Base-by-base conservation (phyloP, 2,888 invertebrate species). In the Melinopterus prodromus region DNA sequence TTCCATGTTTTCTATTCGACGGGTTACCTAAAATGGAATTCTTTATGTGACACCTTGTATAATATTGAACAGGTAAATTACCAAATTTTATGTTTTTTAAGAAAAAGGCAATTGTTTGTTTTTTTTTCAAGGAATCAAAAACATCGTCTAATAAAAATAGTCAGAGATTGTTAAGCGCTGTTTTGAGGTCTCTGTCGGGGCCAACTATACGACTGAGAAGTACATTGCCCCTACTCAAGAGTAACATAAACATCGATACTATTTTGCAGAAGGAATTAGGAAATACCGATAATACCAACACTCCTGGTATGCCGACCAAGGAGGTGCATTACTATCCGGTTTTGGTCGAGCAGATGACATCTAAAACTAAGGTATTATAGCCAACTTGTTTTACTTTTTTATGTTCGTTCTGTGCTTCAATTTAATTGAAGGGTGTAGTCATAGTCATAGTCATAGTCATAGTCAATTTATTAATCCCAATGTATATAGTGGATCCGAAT, bases 1-100 rank as follows among this genome's bases (percentile, higher is more conserved):
- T 99, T 98, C 87, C 97, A 98, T 89, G 97, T 97, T 0, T 99
- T 99, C 90, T 98, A 97, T 89, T 98, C 99, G 0, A 98, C 98
- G 0, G 96, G 97, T 0, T 94, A 94, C 78, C 90, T 98, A 77
- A 98, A 98, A 88, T 98, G 98, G 98, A 95, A 95, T 83, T 96
- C 96, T 86, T 90, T 99, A 0, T 97, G 98, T 88, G 96, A 96
- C 85, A 89, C 97, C 81, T 90, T 97, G n/a, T 91, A 92, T 37
- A 92, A 94, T 87, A 92, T 93, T 86, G 92, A 93, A 81, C 94
- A 93, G 90, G 94, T 94, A 90, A 84, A 81, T 79, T 78, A 26
- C 3, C 26, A 26, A 26, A 26, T 26, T 26, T 26, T 26, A 3
- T 26, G 16, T n/a, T 26, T 26, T 26, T 26, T 26, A 2, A 26